phyloP scores from a whole-genome alignment of 2,888 invertebrate genomes.

The Acrobasis repandana region DNA sequence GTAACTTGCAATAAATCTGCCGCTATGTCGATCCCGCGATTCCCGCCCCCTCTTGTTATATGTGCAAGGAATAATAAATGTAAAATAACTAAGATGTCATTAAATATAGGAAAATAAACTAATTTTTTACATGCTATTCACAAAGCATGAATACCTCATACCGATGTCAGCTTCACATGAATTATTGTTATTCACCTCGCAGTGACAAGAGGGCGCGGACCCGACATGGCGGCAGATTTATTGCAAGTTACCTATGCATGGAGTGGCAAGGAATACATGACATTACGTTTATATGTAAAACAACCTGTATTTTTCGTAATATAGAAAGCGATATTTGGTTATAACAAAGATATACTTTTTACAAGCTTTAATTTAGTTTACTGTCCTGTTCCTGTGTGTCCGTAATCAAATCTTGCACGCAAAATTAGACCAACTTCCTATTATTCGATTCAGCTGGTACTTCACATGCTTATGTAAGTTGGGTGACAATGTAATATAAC shows the following conservation, averaged over 20 bases:
- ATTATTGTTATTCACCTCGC: conserved; percentile 21
- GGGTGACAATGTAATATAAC: no score
- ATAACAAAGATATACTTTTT: no score
- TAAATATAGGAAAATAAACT: background rate
- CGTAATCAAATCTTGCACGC: no score
- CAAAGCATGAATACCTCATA: conserved; percentile 11
- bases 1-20: conserved; percentile 21
- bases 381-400: no score
- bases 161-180: conserved; percentile 10
- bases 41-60: no score
- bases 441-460: no score
- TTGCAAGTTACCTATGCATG: conserved; percentile 22
- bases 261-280: conserved; percentile 5
- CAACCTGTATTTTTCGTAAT: background rate
- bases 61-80: no score
- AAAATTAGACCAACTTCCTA: no score
- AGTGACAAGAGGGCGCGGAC: conserved; percentile 16
- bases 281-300: background rate
- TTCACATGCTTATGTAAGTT: no score
- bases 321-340: no score
- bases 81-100: no score
- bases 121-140: background rate
- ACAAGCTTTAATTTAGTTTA: no score
- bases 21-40: conserved; percentile 3
- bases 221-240: conserved; percentile 12